Evolutionary conservation across 2,888 invertebrate species (phyloP).

Genomic region (Oxytorus armatus): DNA sequence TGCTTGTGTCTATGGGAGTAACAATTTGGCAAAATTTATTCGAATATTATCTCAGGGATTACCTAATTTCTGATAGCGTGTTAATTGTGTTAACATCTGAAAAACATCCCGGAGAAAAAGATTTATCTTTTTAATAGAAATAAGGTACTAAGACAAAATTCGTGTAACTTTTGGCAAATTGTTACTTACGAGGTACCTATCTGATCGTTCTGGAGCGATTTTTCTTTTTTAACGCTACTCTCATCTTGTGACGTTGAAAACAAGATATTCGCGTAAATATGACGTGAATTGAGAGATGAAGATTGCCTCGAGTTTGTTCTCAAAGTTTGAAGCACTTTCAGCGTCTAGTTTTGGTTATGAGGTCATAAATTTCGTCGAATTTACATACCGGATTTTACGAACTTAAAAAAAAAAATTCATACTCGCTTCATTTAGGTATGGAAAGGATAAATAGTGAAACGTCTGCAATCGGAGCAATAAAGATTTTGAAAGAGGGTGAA

Average conservation of each 20-base stretch:
- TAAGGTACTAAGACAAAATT: too few relatives aligned
- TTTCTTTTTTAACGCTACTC: background rate
- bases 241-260: background rate
- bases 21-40: too few relatives aligned
- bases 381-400: background rate
- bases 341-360: slow-evolving; percentile 2
- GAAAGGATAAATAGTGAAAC: background rate
- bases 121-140: too few relatives aligned
- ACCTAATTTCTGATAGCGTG: too few relatives aligned
- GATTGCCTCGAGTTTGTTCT: slow-evolving; percentile 16
- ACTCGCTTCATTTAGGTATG: background rate
- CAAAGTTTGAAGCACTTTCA: slow-evolving; percentile 28
- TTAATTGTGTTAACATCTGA: too few relatives aligned
- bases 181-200: background rate
- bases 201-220: background rate
- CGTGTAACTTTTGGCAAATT: too few relatives aligned
- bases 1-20: too few relatives aligned
- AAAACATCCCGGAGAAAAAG: too few relatives aligned
- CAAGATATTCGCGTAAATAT: slow-evolving; percentile 10
- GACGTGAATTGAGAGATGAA: slow-evolving; percentile 10
- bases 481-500: background rate
- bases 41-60: too few relatives aligned
- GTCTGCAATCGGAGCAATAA: background rate
- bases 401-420: background rate
- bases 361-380: slow-evolving; percentile 22